Evolutionary conservation across 2,113 vertebrate species (phyloP), one percentile per base, ranked within the genome.

Genomic region (Pteruthius melanotis): DNA sequence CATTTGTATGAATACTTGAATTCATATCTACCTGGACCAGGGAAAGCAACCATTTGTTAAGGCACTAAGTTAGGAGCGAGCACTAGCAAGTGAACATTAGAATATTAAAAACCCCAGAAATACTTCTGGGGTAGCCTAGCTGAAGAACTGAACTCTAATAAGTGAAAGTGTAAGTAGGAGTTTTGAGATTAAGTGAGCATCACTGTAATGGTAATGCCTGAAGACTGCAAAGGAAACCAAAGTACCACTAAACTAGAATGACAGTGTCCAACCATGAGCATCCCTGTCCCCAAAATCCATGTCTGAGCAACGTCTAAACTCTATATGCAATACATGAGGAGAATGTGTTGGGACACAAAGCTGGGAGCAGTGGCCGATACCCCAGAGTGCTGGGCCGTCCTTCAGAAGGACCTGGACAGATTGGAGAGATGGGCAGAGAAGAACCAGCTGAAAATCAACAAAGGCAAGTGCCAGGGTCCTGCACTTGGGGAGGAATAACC

Each of bases 1-100:
- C 1, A 0, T 83, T 70, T 80, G 5, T 68, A n/a, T 1, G 0
- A 64, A 33, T 59, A 42, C 5, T 37, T 35, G 12, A 68, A 83
- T 60, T 44, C 8, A 2, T 76, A 42, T 54, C 76, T 68, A 83
- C 27, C 20, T 49, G n/a, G 30, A 39, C 10, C 15, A 59, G 6
- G 16, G 13, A 72, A 13, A 57, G 9, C 10, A 71, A 63, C 18
- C 11, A 54, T n/a, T 61, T 57, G 11, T 71, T 56, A 82, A 61
- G 17, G 15, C 23, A 68, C 21, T 83, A 50, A 59, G 30, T 21
- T 42, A 83, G 15, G 30, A 76, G 9, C 45, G 18, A 81, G 15
- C 5, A 16, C 28, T 72, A 76, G 17, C 33, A 68, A 40, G 52
- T 45, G 21, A 54, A 66, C 15, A 28, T 57, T 10, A 82, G 26